phyloP scores from a whole-genome alignment of 2,888 invertebrate species.

The Pandemis heparana region DNA sequence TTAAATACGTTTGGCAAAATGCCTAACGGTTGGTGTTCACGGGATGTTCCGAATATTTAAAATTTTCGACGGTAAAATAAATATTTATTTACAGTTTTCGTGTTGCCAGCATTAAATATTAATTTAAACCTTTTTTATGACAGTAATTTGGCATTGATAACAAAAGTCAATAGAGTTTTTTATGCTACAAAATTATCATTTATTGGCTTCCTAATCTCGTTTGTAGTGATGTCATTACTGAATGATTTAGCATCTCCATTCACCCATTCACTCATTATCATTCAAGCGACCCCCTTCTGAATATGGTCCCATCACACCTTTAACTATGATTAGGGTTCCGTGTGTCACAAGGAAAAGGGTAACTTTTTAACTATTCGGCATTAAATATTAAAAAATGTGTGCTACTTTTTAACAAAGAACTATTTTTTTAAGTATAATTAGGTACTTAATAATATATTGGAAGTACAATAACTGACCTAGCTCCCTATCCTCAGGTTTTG shows the following conservation, averaged over 20 bases:
- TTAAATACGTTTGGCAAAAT: slow-evolving; percentile 1
- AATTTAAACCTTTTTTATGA: not conserved
- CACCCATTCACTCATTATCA: slow-evolving; percentile 48
- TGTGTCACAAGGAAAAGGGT: not conserved
- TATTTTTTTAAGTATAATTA: too few relatives aligned
- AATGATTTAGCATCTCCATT: slow-evolving; percentile 47
- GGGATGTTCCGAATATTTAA: not conserved
- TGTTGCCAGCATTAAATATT: not conserved
- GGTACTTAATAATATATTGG: too few relatives aligned
- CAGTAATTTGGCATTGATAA: not conserved
- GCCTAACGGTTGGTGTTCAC: slow-evolving; percentile 7
- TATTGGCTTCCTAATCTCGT: slow-evolving; percentile 41
- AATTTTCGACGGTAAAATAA: not conserved
- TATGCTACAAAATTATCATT: not conserved
- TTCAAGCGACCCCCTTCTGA: slow-evolving; percentile 49
- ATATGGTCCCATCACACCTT: slow-evolving; percentile 58
- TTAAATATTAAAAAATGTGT: too few relatives aligned
- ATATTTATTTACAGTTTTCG: too few relatives aligned
- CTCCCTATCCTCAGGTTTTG: too few relatives aligned
- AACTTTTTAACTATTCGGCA: too few relatives aligned
- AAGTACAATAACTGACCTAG: too few relatives aligned
- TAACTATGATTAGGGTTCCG: slow-evolving; percentile 48
- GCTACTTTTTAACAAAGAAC: too few relatives aligned
- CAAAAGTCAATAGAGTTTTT: not conserved
- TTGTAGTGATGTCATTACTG: slow-evolving; percentile 44